phyloP scores from a whole-genome alignment of 2,797 vertebrate genomes.

The Phrynocephalus guinanensis region DNA sequence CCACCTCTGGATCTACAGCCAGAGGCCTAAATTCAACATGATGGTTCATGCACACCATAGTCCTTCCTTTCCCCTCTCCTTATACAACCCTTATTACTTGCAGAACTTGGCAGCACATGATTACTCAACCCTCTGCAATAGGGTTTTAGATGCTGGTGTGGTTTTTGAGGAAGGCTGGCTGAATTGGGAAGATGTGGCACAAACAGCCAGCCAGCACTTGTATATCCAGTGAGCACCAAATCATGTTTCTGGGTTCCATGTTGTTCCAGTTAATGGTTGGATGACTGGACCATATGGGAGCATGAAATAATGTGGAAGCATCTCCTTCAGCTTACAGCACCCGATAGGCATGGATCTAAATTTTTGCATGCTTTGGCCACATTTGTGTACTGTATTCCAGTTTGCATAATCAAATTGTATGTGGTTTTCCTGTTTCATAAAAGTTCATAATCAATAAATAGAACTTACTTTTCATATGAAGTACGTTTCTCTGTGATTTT shows the following conservation, averaged over 20 bases:
- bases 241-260: not conserved
- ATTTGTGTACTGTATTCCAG: not conserved
- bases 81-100: too few species aligned
- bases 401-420: not conserved
- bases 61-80: too few species aligned
- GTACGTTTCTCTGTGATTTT: conserved; percentile 29
- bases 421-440: not conserved
- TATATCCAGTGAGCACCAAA: not conserved
- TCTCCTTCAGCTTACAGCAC: not conserved
- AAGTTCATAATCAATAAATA: conserved; percentile 52
- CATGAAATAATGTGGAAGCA: not conserved
- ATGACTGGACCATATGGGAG: not conserved
- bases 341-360: not conserved
- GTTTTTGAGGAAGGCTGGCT: too few species aligned
- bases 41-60: too few species aligned
- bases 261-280: too few species aligned
- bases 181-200: too few species aligned
- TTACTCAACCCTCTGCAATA: too few species aligned
- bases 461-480: not conserved
- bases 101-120: too few species aligned
- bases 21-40: too few species aligned
- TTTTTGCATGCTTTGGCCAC: not conserved
- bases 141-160: too few species aligned
- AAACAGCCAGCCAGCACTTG: too few species aligned
- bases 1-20: too few species aligned